These are phyloP conservation scores for Apocheima hispidaria DNA, from an alignment of 2,888 invertebrate genomes.

Conservation along the genomic window DNA sequence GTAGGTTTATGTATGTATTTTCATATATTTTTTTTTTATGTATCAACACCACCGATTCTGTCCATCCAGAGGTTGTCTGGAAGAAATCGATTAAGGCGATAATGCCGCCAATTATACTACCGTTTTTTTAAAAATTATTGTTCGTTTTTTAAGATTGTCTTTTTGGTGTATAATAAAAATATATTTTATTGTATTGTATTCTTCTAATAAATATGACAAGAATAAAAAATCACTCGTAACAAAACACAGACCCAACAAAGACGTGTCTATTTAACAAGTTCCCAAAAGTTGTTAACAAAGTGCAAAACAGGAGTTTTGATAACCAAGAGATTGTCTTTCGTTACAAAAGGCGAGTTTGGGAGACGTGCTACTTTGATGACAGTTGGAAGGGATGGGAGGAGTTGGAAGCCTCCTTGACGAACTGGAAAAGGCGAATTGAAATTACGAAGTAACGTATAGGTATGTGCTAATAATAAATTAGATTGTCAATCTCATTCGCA, in stretches of 20 bases:
- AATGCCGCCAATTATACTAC: no score
- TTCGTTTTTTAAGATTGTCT: no score
- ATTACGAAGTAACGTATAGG: neutral
- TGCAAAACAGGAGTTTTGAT: slow-evolving; percentile 43
- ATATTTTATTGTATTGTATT: no score
- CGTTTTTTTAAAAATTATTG: no score
- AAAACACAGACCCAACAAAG: slow-evolving; percentile 24
- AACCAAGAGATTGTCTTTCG: slow-evolving; percentile 40
- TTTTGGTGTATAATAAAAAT: no score
- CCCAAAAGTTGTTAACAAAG: slow-evolving; percentile 25
- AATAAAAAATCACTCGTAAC: slow-evolving; percentile 2
- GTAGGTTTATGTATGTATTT: no score
- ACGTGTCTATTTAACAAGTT: slow-evolving; percentile 32
- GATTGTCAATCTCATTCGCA: neutral
- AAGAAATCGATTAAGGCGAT: no score
- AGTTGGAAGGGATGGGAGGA: neutral
- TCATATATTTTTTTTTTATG: no score
- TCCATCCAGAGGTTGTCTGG: no score
- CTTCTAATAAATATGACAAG: neutral
- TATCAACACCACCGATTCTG: no score
- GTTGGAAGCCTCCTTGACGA: neutral
- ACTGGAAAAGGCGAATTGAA: slow-evolving; percentile 12
- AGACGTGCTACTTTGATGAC: slow-evolving; percentile 18
- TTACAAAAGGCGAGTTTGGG: slow-evolving; percentile 34
- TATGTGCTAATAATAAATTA: neutral